Conservation (phyloP, 2,113 vertebrate species). For the Willisornis vidua region DNA sequence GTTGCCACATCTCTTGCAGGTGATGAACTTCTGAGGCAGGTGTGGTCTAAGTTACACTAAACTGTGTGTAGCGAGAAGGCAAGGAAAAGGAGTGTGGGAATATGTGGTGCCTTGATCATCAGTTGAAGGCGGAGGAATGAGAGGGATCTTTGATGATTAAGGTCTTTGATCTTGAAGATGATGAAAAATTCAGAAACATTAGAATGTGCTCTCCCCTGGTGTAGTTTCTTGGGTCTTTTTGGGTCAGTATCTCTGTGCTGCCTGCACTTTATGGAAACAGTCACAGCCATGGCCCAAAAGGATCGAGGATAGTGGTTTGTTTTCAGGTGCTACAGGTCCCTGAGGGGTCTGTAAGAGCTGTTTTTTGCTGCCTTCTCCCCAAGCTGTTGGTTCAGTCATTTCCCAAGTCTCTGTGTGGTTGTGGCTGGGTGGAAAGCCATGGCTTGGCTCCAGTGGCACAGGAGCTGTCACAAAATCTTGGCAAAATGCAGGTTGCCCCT, state of each 20-base stretch:
- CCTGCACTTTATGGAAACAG: background rate
- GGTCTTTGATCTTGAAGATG: constrained; percentile 27
- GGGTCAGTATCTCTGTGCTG: background rate
- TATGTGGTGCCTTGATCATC: constrained; percentile 24
- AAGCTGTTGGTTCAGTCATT: background rate
- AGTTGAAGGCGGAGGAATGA: background rate
- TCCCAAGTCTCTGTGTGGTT: background rate
- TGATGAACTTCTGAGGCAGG: background rate
- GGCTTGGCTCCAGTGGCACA: fast-evolving
- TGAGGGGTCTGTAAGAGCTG: background rate
- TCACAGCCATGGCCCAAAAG: background rate
- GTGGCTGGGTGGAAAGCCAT: background rate
- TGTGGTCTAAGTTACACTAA: background rate
- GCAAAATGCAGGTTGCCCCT: background rate
- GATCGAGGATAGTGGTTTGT: background rate
- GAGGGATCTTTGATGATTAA: constrained; percentile 27
- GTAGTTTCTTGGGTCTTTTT: background rate
- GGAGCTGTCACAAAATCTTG: background rate
- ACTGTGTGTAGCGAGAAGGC: background rate
- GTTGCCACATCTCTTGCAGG: background rate
- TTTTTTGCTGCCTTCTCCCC: background rate
- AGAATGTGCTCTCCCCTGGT: background rate
- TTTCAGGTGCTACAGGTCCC: background rate
- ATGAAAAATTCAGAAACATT: constrained; percentile 3
- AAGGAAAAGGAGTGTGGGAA: background rate